Conservation (phyloP, 1,140 invertebrate species). For the Aradophagus sp. region DNA sequence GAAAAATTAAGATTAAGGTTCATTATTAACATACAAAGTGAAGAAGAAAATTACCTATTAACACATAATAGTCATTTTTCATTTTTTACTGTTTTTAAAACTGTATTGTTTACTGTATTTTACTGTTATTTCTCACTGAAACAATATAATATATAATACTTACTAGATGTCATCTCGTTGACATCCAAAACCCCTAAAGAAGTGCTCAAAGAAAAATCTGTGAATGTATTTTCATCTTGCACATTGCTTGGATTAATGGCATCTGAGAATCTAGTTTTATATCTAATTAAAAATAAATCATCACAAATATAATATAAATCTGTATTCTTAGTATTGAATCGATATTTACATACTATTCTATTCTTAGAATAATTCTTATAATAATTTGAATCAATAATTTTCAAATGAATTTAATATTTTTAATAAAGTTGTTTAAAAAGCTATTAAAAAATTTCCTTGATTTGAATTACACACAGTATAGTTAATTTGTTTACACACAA, state of each 20-base stretch:
- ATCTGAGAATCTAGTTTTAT: constrained; percentile 15
- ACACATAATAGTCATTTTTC: background rate
- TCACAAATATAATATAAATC: too few relatives aligned
- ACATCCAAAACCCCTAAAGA: constrained; percentile 35
- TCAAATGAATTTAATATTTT: too few relatives aligned
- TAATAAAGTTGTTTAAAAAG: too few relatives aligned
- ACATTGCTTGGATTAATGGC: background rate
- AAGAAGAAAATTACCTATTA: background rate
- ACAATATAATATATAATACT: constrained; percentile 5
- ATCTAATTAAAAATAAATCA: constrained; percentile 1
- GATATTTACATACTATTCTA: too few relatives aligned
- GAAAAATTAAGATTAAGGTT: constrained; percentile 4
- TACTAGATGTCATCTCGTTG: constrained; percentile 16
- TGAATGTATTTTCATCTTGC: constrained; percentile 1
- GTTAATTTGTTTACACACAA: too few relatives aligned
- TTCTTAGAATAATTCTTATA: too few relatives aligned
- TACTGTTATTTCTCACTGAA: too few relatives aligned
- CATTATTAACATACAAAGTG: too few relatives aligned
- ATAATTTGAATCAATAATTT: too few relatives aligned
- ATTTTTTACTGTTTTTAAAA: constrained; percentile 1
- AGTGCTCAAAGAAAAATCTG: constrained; percentile 13
- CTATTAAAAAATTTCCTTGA: too few relatives aligned
- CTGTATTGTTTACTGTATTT: background rate
- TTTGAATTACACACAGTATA: too few relatives aligned
- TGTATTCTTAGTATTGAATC: too few relatives aligned